Evolutionary conservation across 92 coral and sea anemone species (phyloP), one percentile per base, ranked within the genome.

Genomic region (Actinernus sp.): DNA sequence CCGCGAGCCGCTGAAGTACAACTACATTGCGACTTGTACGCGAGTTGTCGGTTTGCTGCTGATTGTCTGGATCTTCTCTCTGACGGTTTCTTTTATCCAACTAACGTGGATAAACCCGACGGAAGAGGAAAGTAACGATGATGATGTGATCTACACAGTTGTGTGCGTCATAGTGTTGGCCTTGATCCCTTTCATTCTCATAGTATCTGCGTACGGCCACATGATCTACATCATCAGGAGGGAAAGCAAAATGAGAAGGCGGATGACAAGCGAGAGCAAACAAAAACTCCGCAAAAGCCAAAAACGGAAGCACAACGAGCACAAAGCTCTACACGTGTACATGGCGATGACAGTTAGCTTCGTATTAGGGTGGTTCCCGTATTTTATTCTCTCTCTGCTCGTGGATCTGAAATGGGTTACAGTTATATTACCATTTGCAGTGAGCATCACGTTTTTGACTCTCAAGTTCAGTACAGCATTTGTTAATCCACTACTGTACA

Each of bases 381-480:
- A 85, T 18, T 90, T 90, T 19, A 53, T 80, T 18, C 40, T 85
- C 26, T 38, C 96, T 7, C 24, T 66, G 31, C 60, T 83, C 10
- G 1, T 0, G 8, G 90, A 88, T 26, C 16, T 88, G 34, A 58
- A 27, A 19, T 36, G 28, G 4, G 36, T 58, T 21, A 23, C n/a
- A 6, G 9, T 38, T 8, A 2, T 16, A 31, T 31, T 56, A 19
- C 65, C 74, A 1, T 57, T 75, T 22, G 50, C 79, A 61, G 70
- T 58, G 2, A 17, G 22, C n/a, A 8, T 33, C 14, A 24, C 59
- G 11, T 54, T 85, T 39, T 18, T 74, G 47, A n/a, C 61, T 22
- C 78, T 89, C 9, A 84, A 81, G 73, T 89, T 79, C 49, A 66
- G 84, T 54, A 81, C 91, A 2, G 85, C 91, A 3, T 64, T 89